Conservation (phyloP, 2,113 vertebrate species). For the Trachemys scripta region DNA sequence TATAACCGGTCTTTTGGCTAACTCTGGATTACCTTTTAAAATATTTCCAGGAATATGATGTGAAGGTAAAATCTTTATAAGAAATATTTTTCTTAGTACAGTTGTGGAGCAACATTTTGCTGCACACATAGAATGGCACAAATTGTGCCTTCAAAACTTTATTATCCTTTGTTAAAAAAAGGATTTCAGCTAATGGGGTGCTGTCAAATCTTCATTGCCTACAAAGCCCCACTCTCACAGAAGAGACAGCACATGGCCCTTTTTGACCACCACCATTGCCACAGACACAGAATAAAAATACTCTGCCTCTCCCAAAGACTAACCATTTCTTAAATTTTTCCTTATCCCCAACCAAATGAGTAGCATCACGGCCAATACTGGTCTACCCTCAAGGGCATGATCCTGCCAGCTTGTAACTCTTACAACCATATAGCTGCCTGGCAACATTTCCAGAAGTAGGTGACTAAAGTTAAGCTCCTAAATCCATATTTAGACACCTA, state of each 20-base stretch:
- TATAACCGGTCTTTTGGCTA: constrained; percentile 55
- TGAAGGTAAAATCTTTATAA: constrained; percentile 33
- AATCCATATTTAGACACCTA: not conserved
- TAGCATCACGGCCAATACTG: accelerated
- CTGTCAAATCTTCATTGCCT: not conserved
- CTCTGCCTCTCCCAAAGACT: not conserved
- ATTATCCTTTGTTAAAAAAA: constrained; percentile 19
- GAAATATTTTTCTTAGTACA: not conserved
- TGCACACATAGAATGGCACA: not conserved
- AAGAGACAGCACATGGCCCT: constrained; percentile 16
- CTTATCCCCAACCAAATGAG: not conserved
- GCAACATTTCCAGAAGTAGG: accelerated
- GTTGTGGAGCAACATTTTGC: not conserved
- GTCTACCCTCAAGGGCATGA: not conserved
- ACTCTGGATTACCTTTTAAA: constrained; percentile 59
- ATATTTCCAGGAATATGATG: too few species aligned
- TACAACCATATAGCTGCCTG: not conserved
- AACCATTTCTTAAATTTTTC: not conserved
- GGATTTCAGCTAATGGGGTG: not conserved
- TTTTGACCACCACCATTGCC: not conserved
- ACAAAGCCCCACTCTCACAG: not conserved
- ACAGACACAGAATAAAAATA: not conserved
- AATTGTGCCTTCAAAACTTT: not conserved
- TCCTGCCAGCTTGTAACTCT: not conserved
- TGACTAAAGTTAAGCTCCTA: not conserved